Base-by-base conservation (phyloP, 2,113 vertebrate genomes). In the Misgurnus mizolepis region DNA sequence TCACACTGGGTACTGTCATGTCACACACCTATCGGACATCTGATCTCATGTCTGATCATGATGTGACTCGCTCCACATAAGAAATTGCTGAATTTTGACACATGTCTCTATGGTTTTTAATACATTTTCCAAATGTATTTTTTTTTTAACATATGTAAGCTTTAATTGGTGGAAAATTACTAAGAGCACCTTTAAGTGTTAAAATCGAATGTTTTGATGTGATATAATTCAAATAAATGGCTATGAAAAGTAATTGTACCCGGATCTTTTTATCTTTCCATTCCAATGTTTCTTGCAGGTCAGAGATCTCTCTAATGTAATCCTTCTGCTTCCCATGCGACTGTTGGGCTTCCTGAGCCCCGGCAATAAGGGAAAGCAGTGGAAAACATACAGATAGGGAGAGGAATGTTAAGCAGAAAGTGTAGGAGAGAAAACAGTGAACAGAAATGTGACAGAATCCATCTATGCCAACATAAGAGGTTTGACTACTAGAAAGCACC, bases 251-350 rank as follows among this genome's bases (percentile, higher is more conserved):
- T 66, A 49, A 65, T 47, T 67, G 45, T 91, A 98, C 95, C 92
- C 91, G 91, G 81, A 95, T 97, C 92, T 96, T 97, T 93, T 95
- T 97, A 90, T 98, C 96, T 90, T 98, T 98, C 96, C 97, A 98
- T 70, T 96, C 95, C 94, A 98, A 91, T 22, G 95, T 95, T 82
- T 98, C 97, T 91, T 97, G 95, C 77, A 98, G 94, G 83, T 98
- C 96, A 82, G 93, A 90, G 66, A 98, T 93, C 87, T 97, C 96
- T 91, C 93, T 95, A 91, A 92, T 83, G 90, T 85, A 93, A 86
- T 81, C 86, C 82, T 90, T 93, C 85, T 95, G 94, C 88, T 94
- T 95, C 89, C 93, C 86, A 12, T 94, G 94, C 72, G 97, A 93
- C 83, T 94, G 93, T 8, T 93, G 92, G 82, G 96, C 94, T 90